Evolutionary conservation across 2,888 invertebrate genomes (phyloP).

Genomic region (Neelides folsomi): DNA sequence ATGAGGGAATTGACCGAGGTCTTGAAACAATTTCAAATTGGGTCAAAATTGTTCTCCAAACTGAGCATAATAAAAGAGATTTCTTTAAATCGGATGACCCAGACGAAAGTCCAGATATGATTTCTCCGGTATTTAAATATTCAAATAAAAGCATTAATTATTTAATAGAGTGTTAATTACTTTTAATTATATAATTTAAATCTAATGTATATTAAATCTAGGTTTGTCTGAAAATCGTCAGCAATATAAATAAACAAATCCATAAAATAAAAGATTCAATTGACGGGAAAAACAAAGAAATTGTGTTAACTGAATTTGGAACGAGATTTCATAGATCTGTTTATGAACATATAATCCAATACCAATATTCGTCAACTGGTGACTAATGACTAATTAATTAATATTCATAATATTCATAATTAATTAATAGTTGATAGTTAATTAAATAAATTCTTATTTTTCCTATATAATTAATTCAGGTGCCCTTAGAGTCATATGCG

Average conservation of each 20-base stretch:
- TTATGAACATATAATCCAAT: conserved; percentile 85
- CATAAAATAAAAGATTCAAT: conserved; percentile 64
- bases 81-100: conserved; percentile 63
- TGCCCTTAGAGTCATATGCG: conserved; percentile 95
- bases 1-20: conserved; percentile 61
- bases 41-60: conserved; percentile 75
- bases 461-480: too few relatives aligned
- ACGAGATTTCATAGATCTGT: conserved; percentile 82
- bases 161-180: not conserved
- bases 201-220: conserved; percentile 37
- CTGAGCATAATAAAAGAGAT: conserved; percentile 90
- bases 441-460: too few relatives aligned
- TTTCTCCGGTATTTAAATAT: conserved; percentile 51
- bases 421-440: too few relatives aligned
- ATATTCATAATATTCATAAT: too few relatives aligned
- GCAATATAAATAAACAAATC: conserved; percentile 61
- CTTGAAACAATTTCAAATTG: conserved; percentile 78
- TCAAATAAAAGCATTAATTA: too few relatives aligned
- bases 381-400: too few relatives aligned
- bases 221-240: conserved; percentile 73
- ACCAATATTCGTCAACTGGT: conserved; percentile 89
- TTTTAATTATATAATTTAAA: not conserved
- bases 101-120: conserved; percentile 55
- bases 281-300: conserved; percentile 83
- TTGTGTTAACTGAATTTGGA: conserved; percentile 76